phyloP scores from a whole-genome alignment of 2,113 vertebrate species.

The Rhadina sibilatrix region DNA sequence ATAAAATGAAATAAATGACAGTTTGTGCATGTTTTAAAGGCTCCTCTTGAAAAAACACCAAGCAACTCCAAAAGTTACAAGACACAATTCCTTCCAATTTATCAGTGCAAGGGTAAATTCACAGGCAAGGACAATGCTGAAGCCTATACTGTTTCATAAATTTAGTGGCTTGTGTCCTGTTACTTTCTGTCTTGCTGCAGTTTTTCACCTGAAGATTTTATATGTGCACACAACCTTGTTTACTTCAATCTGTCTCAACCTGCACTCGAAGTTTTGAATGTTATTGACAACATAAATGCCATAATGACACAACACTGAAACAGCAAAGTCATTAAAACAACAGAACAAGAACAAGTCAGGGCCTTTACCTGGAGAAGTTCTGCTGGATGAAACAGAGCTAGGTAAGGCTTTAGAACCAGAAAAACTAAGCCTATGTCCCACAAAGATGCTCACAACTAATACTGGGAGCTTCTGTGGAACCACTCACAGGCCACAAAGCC shows the following conservation, averaged over 20 bases:
- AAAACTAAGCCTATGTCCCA: not conserved
- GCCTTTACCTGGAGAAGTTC: not conserved
- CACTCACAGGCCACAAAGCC: not conserved
- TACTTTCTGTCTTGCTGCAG: not conserved
- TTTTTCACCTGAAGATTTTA: slow-evolving; percentile 32
- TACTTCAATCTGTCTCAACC: not conserved
- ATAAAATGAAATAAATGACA: slow-evolving; percentile 48
- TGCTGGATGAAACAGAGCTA: not conserved
- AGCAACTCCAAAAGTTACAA: slow-evolving; percentile 14
- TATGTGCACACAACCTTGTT: not conserved
- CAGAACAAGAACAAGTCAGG: not conserved
- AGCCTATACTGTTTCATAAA: slow-evolving; percentile 17
- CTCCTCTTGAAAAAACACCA: not conserved
- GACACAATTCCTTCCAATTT: slow-evolving; percentile 15
- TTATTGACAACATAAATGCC: not conserved
- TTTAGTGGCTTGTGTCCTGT: not conserved
- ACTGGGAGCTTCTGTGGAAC: not conserved
- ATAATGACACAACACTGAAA: not conserved
- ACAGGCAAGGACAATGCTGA: slow-evolving; percentile 44
- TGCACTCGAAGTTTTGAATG: not conserved
- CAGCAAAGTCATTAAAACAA: not conserved
- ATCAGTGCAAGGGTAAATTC: slow-evolving; percentile 54
- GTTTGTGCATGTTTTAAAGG: slow-evolving; percentile 29
- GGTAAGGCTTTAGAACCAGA: not conserved
- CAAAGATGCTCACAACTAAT: not conserved